Evolutionary conservation across 2,797 vertebrate species (phyloP).

Genomic region (Hemibagrus guttatus): DNA sequence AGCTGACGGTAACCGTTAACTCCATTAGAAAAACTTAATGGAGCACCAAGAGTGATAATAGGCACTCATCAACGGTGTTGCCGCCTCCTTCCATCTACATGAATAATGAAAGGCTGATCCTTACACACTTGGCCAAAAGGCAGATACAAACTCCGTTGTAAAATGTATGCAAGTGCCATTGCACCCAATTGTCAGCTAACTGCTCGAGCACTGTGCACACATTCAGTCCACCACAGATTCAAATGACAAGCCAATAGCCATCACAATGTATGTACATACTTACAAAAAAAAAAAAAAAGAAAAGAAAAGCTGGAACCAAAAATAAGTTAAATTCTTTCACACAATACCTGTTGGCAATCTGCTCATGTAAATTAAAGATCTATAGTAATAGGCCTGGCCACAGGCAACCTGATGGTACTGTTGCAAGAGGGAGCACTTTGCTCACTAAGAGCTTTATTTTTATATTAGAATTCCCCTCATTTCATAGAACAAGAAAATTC

Average conservation of each 20-base stretch:
- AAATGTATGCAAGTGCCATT: slow-evolving; percentile 50
- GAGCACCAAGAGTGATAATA: slow-evolving; percentile 18
- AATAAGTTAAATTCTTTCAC: slow-evolving; percentile 79
- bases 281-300: slow-evolving; percentile 64
- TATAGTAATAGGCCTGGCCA: slow-evolving; percentile 30
- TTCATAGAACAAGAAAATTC: slow-evolving; percentile 27
- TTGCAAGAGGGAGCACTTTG: neutral
- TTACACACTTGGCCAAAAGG: slow-evolving; percentile 52
- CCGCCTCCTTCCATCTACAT: slow-evolving; percentile 17
- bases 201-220: slow-evolving; percentile 56
- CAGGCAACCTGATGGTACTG: slow-evolving; percentile 26
- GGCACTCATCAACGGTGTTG: neutral
- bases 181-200: slow-evolving; percentile 40
- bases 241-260: slow-evolving; percentile 57
- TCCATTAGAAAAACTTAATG: slow-evolving; percentile 29
- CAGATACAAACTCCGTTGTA: slow-evolving; percentile 43
- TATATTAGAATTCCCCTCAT: neutral
- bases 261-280: slow-evolving; percentile 71
- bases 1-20: neutral
- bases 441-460: slow-evolving; percentile 22
- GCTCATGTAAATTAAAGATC: slow-evolving; percentile 60
- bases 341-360: slow-evolving; percentile 64
- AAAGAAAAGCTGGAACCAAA: slow-evolving; percentile 57
- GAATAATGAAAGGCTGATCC: slow-evolving; percentile 53
- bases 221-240: slow-evolving; percentile 53